These are phyloP conservation scores for Crotophaga sulcirostris DNA, from an alignment of 2,113 vertebrate species.

Conservation along the genomic window DNA sequence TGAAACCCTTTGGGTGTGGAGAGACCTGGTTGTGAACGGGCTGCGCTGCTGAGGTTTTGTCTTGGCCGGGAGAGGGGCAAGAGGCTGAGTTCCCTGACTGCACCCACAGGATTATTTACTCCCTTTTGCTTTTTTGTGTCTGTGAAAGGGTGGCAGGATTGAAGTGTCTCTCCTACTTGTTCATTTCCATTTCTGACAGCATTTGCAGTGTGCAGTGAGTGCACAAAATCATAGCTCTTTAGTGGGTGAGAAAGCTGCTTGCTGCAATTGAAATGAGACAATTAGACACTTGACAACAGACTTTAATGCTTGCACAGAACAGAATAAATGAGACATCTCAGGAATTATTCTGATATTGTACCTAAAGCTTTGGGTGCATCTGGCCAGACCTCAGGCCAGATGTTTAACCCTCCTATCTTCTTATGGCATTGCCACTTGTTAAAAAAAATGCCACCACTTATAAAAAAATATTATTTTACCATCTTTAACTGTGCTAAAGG, in stretches of 20 bases:
- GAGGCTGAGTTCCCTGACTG: neutral
- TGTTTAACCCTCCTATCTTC: neutral
- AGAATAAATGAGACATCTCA: neutral
- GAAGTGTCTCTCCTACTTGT: neutral
- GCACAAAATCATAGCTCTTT: neutral
- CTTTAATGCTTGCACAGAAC: neutral
- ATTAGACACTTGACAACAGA: neutral
- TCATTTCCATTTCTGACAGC: conserved; percentile 18
- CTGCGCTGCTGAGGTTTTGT: neutral
- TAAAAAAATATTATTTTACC: neutral
- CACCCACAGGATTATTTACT: neutral
- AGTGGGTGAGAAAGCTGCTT: neutral
- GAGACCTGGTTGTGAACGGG: neutral
- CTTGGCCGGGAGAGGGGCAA: neutral
- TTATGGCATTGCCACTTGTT: neutral
- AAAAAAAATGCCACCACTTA: neutral
- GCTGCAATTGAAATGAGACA: neutral
- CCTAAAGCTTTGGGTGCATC: neutral
- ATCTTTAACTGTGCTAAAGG: neutral
- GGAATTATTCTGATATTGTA: rapidly evolving
- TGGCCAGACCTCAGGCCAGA: neutral
- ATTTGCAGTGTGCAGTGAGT: neutral
- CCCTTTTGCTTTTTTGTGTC: neutral
- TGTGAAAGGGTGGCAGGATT: neutral
- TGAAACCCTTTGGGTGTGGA: neutral